These are phyloP conservation scores for Rhopilema esculentum DNA, from an alignment of 30 jellyfish, hydroid and myxozoan species.

Conservation along the genomic window DNA sequence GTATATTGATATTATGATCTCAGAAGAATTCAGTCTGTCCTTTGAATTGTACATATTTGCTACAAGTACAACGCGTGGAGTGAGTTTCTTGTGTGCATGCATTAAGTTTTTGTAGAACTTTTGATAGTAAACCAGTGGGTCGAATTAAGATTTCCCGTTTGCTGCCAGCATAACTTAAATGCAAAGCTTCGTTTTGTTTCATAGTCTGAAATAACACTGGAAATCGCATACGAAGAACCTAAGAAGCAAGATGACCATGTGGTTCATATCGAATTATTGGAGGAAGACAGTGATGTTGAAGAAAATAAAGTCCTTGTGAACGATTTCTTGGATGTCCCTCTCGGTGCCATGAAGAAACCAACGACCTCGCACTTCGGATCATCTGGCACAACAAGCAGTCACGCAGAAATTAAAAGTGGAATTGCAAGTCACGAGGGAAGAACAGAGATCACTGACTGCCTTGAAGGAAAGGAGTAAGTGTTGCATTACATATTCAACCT, in stretches of 20 bases:
- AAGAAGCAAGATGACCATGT: conserved; percentile 2
- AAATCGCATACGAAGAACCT: conserved; percentile 17
- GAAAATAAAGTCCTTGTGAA: conserved; percentile 14
- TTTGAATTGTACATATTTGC: no score
- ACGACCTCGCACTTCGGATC: neutral
- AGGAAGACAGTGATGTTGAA: conserved; percentile 9
- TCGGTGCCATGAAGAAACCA: neutral
- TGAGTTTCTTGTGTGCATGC: no score
- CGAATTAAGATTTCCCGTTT: no score
- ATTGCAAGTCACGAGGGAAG: conserved; percentile 21
- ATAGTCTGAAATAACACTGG: conserved; percentile 48
- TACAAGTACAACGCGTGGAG: no score
- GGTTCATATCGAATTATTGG: conserved; percentile 22
- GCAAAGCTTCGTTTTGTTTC: no score
- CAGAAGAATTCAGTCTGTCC: no score
- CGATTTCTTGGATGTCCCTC: conserved; percentile 36
- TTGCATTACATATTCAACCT: neutral
- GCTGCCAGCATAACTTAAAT: no score
- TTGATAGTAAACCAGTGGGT: no score
- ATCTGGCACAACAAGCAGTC: conserved; percentile 11
- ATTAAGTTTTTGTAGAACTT: no score
- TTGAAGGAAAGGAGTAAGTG: conserved; percentile 41
- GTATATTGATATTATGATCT: no score
- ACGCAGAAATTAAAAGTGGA: neutral
- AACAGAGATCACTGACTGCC: conserved; percentile 18